Evolutionary conservation across 2,113 vertebrate genomes (phyloP).

Genomic region (Xiphophorus hellerii): DNA sequence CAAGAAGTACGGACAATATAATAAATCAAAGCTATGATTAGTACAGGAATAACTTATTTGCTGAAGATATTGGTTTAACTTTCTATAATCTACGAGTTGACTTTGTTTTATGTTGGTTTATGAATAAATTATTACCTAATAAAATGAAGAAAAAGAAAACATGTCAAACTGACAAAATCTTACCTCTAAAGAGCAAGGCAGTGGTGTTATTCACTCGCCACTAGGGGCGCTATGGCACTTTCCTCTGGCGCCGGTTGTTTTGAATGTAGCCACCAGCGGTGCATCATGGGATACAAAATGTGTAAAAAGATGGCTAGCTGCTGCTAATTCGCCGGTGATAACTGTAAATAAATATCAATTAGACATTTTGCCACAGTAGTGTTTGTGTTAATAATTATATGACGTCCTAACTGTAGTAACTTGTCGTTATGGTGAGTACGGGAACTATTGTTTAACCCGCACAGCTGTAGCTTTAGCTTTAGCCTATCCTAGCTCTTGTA

Average conservation of each 20-base stretch:
- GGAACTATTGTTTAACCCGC: fast-evolving
- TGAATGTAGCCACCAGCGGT: slow-evolving; percentile 20
- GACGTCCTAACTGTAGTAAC: neutral
- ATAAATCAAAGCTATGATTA: too few species aligned
- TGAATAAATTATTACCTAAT: too few species aligned
- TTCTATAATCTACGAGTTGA: too few species aligned
- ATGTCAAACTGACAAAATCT: too few species aligned
- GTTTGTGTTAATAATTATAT: neutral
- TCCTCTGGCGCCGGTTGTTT: slow-evolving; percentile 28
- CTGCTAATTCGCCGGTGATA: slow-evolving; percentile 14
- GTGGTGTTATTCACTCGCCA: neutral
- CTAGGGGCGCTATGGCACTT: slow-evolving; percentile 8
- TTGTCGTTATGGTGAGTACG: slow-evolving; percentile 68
- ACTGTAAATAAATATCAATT: slow-evolving; percentile 2
- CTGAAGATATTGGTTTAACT: too few species aligned
- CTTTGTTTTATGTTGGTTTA: too few species aligned
- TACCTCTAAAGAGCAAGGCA: too few species aligned
- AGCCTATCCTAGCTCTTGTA: slow-evolving; percentile 15
- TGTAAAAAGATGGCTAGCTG: slow-evolving; percentile 22
- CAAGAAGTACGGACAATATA: too few species aligned
- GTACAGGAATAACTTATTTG: too few species aligned
- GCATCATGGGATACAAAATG: slow-evolving; percentile 78
- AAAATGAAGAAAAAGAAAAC: too few species aligned
- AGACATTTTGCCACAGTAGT: neutral
- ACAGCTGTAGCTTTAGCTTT: slow-evolving; percentile 3